Evolutionary conservation across 2,113 vertebrate species (phyloP).

Genomic region (Anseranas semipalmata): DNA sequence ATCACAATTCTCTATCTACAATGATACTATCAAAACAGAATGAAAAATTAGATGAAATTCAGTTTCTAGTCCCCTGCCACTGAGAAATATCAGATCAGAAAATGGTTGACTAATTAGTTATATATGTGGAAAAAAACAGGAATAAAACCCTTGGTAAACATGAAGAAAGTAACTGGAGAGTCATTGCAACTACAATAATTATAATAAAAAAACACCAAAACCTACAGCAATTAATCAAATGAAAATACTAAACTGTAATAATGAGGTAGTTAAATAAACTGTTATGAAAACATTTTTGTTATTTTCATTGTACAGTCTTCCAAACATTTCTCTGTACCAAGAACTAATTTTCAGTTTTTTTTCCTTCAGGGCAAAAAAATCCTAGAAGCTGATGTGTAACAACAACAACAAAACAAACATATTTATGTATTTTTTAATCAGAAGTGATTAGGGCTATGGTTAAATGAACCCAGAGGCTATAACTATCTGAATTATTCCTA

Average conservation of each 20-base stretch:
- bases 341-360: not conserved
- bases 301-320: not conserved
- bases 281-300: not conserved
- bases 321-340: not conserved
- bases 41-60: slow-evolving; percentile 25
- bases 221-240: slow-evolving; percentile 41
- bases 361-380: not conserved
- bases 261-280: slow-evolving; percentile 36
- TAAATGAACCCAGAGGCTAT: slow-evolving; percentile 59
- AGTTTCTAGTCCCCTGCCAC: not conserved
- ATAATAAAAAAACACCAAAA: not conserved
- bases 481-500: slow-evolving; percentile 41
- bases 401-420: not conserved
- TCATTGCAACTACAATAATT: not conserved
- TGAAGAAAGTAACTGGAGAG: not conserved
- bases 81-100: slow-evolving; percentile 6
- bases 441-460: slow-evolving; percentile 47
- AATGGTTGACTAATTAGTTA: slow-evolving; percentile 36
- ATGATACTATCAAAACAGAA: not conserved
- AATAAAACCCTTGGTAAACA: not conserved
- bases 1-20: not conserved
- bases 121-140: not conserved
- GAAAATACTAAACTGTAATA: not conserved
- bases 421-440: slow-evolving; percentile 67
- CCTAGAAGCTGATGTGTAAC: not conserved